Conservation (phyloP, 2,113 vertebrate genomes). For the Alaudala cheleensis region DNA sequence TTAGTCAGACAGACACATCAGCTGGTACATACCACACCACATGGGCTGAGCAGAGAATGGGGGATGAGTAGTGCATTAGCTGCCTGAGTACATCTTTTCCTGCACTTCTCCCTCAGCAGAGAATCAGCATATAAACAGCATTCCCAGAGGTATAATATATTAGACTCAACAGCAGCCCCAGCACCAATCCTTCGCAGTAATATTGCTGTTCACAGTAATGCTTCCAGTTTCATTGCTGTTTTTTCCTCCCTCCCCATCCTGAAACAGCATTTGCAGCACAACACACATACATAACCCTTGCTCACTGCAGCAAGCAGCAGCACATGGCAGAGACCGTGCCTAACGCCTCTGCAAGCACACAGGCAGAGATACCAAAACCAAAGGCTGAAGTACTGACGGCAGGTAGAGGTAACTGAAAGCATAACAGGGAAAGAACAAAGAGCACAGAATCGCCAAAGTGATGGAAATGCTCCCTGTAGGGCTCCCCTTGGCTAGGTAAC, state of each 20-base stretch:
- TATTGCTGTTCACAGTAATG: neutral
- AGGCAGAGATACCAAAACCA: neutral
- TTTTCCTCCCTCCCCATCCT: neutral
- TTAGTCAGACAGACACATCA: neutral
- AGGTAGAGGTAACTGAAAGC: accelerated
- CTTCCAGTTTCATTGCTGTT: neutral
- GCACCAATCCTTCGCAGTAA: neutral
- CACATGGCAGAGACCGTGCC: accelerated
- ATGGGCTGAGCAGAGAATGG: neutral
- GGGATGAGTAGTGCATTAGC: neutral
- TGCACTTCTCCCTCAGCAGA: neutral
- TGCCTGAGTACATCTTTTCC: neutral
- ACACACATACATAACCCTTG: neutral
- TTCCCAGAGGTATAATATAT: neutral
- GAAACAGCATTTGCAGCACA: neutral
- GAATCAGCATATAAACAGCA: neutral
- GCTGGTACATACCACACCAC: neutral
- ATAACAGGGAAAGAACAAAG: neutral
- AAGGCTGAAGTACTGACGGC: neutral
- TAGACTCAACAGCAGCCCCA: neutral
- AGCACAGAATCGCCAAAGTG: neutral
- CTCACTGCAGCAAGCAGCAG: neutral
- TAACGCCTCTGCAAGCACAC: neutral
- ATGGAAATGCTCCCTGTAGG: neutral
- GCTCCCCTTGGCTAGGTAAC: neutral